phyloP scores from a whole-genome alignment of 2,888 invertebrate species.

The Plutella xylostella region DNA sequence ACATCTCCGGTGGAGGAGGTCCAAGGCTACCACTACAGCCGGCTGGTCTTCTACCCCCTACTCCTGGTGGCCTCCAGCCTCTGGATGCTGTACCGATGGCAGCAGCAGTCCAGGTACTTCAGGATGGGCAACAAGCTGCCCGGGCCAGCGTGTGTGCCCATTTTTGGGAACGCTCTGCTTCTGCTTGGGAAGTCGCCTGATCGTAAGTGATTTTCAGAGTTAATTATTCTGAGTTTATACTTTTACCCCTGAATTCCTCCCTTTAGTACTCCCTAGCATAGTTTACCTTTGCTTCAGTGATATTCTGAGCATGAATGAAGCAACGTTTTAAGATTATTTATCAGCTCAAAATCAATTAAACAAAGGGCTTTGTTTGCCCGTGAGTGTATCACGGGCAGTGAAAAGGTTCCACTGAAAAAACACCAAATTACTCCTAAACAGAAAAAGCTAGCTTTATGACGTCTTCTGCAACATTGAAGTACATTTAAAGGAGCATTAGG shows the following conservation, averaged over 20 bases:
- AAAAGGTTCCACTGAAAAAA: too few relatives aligned
- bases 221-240: not conserved
- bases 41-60: slow-evolving; percentile 38
- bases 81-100: slow-evolving; percentile 54
- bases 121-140: slow-evolving; percentile 76
- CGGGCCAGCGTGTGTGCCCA: slow-evolving; percentile 73
- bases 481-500: too few relatives aligned
- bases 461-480: too few relatives aligned
- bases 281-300: too few relatives aligned
- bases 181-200: slow-evolving; percentile 72
- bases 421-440: too few relatives aligned
- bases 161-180: slow-evolving; percentile 78
- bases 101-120: slow-evolving; percentile 57
- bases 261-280: too few relatives aligned
- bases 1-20: slow-evolving; percentile 22
- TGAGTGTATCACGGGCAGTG: too few relatives aligned
- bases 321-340: too few relatives aligned
- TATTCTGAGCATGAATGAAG: too few relatives aligned
- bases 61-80: slow-evolving; percentile 34
- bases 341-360: too few relatives aligned
- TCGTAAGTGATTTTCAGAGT: slow-evolving; percentile 63
- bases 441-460: too few relatives aligned
- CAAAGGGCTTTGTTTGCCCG: too few relatives aligned
- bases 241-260: not conserved
- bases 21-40: slow-evolving; percentile 19